phyloP scores from a whole-genome alignment of 2,888 invertebrate species.

The Tiphia femorata region DNA sequence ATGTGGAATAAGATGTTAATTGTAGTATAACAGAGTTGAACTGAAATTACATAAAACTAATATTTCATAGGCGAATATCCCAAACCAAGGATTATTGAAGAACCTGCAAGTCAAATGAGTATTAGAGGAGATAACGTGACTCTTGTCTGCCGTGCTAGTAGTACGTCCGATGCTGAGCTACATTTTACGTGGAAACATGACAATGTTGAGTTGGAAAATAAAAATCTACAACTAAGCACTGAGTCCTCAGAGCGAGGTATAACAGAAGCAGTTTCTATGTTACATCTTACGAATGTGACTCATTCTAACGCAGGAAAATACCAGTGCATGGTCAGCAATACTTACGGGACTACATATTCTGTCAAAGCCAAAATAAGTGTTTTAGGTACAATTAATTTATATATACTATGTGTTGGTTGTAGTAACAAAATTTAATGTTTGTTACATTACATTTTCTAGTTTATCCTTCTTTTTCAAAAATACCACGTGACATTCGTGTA shows the following conservation, averaged over 20 bases:
- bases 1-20: too few relatives aligned
- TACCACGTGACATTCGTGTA: conserved; percentile 86
- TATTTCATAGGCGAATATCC: conserved; percentile 84
- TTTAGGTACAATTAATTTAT: conserved; percentile 78
- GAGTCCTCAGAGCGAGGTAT: conserved; percentile 72
- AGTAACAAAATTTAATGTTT: too few relatives aligned
- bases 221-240: conserved; percentile 67
- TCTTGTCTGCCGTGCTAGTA: conserved; percentile 85
- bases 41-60: too few relatives aligned
- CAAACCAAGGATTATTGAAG: conserved; percentile 86
- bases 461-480: conserved; percentile 88
- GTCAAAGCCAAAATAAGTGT: conserved; percentile 88
- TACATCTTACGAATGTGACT: conserved; percentile 82
- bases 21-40: too few relatives aligned
- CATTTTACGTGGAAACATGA: conserved; percentile 91
- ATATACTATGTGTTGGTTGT: too few relatives aligned
- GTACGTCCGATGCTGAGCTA: conserved; percentile 81
- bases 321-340: conserved; percentile 92
- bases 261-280: conserved; percentile 78
- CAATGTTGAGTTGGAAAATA: conserved; percentile 74
- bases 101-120: conserved; percentile 86
- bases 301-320: conserved; percentile 89
- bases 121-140: conserved; percentile 89
- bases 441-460: conserved; percentile 70
- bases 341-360: conserved; percentile 91